These are phyloP conservation scores for Psylliodes chrysocephalus DNA, from an alignment of 2,888 invertebrate genomes.

Conservation along the genomic window DNA sequence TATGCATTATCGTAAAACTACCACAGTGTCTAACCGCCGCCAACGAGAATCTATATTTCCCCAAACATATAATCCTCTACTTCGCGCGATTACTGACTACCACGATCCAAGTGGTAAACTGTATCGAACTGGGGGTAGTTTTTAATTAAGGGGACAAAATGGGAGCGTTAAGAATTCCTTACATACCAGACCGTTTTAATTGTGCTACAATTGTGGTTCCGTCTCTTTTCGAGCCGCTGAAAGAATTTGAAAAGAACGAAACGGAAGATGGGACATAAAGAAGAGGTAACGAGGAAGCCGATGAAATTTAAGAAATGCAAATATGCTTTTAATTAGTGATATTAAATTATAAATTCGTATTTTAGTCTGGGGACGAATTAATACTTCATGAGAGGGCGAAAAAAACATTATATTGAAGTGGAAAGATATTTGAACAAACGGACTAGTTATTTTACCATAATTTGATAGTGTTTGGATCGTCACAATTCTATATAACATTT, in stretches of 20 bases:
- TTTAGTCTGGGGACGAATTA: conserved; percentile 36
- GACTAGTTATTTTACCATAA: too few relatives aligned
- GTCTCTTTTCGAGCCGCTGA: conserved; percentile 45
- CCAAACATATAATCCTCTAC: conserved; percentile 45
- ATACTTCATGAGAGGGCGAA: not conserved
- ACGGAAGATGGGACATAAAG: conserved; percentile 47
- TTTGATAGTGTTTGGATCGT: too few relatives aligned
- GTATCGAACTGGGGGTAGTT: conserved; percentile 59
- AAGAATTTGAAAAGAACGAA: conserved; percentile 19
- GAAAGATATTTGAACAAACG: not conserved
- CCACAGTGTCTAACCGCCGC: conserved; percentile 62
- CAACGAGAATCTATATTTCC: conserved; percentile 57
- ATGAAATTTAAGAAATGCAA: conserved; percentile 57
- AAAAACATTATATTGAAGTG: not conserved
- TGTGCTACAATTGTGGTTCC: conserved; percentile 58
- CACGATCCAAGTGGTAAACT: conserved; percentile 47
- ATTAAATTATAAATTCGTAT: conserved; percentile 62
- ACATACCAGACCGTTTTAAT: conserved; percentile 62
- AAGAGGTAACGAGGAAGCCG: conserved; percentile 50
- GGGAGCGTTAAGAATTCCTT: conserved; percentile 64
- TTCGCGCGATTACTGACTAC: not conserved
- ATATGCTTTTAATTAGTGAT: conserved; percentile 63
- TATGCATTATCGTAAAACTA: conserved; percentile 61
- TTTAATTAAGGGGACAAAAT: conserved; percentile 65
- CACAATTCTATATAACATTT: too few relatives aligned